Evolutionary conservation across 2,888 invertebrate genomes (phyloP), one percentile per base, ranked within the genome.

Genomic region (Diaphora mendica): DNA sequence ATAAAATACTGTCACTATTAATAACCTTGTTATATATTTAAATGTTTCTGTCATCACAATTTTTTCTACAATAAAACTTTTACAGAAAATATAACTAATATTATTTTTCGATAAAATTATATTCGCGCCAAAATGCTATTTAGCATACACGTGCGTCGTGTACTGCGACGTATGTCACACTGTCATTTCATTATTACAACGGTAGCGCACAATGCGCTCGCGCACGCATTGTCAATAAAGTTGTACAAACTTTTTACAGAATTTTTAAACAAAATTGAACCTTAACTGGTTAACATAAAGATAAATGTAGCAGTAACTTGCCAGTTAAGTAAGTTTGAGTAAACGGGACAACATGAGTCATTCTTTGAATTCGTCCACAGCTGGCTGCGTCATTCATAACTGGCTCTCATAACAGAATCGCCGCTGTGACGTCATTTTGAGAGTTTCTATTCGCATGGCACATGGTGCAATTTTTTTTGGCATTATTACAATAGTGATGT

Each of bases 321-420:
- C 20, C 42, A 64, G 30, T 70, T 72, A 76, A 73, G 79, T 73
- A 80, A 77, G 79, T 78, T 74, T 39, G 81, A 87, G 88, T 82
- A 87, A 91, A 87, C 89, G 90, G 89, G 87, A 90, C 85, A 77
- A 85, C 85, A 83, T 94, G 94, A 94, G 87, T 94, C 94, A 94
- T 90, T 91, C 87, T 88, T 85, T 76, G 71, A 73, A 86, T 84
- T 20, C 62, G 30, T 17, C n/a, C 87, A 90, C 92, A 91, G 91
- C 91, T 90, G 92, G 91, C 92, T 88, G 89, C 91, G 93, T 94
- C 94, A 94, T 94, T 94, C 92, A 93, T 90, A 88, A 87, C 77
- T 79, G 77, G 70, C 30, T 69, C 42, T 74, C 84, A 88, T 84
- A 84, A 82, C 77, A 87, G 87, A 87, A 84, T 87, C 80, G 75